These are phyloP conservation scores for Dysidea cf. avara DNA, from an alignment of 37 sponge, comb jelly and placozoan species.

Conservation along the genomic window DNA sequence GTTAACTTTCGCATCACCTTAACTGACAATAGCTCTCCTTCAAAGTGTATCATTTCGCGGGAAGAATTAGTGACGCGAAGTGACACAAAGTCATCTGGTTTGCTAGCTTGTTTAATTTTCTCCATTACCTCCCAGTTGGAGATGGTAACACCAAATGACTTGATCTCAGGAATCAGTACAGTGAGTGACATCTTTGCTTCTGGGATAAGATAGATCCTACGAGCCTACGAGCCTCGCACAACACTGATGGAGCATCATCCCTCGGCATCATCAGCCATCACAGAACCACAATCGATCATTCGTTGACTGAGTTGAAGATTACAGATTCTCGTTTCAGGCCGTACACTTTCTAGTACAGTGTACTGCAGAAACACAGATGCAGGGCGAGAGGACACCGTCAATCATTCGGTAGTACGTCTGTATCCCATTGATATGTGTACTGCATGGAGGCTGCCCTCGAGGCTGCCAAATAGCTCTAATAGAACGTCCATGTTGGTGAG, in stretches of 20 bases:
- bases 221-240: constrained; percentile 58
- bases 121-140: constrained; percentile 99
- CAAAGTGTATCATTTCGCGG: constrained; percentile 83
- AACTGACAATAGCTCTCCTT: constrained; percentile 77
- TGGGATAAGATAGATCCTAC: constrained; percentile 76
- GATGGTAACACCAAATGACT: constrained; percentile 63
- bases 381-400: no score
- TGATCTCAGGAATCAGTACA: constrained; percentile 85
- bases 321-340: no score
- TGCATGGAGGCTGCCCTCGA: no score
- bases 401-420: no score
- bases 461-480: no score
- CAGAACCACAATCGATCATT: no score
- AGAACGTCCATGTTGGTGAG: no score
- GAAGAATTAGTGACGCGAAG: constrained; percentile 75
- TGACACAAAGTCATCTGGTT: constrained; percentile 82
- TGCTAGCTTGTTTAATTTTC: constrained; percentile 67
- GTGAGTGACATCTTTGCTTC: constrained; percentile 63
- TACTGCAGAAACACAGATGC: no score
- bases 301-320: no score
- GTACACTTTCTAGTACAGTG: no score
- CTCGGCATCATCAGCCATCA: no score
- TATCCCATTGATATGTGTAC: no score
- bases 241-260: constrained; percentile 75
- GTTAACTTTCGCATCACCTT: constrained; percentile 64